phyloP scores from a whole-genome alignment of 2,888 invertebrate genomes.

The Aphidius colemani region DNA sequence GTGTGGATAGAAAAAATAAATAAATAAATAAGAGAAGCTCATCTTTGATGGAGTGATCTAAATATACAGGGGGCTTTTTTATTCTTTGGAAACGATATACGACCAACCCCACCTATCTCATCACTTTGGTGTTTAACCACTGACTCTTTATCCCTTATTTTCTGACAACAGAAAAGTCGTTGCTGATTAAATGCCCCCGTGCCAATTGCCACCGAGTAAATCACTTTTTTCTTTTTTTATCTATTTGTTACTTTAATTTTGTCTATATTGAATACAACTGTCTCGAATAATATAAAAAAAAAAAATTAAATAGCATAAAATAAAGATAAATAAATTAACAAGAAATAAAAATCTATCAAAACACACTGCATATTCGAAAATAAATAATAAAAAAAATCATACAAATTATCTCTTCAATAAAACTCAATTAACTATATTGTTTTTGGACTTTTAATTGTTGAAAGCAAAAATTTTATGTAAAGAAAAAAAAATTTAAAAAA shows the following conservation, averaged over 20 bases:
- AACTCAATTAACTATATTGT: too few relatives aligned
- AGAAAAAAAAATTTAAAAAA: neutral
- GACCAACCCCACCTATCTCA: slow-evolving; percentile 6
- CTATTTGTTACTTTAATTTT: neutral
- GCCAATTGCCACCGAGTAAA: slow-evolving; percentile 23
- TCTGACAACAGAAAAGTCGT: slow-evolving; percentile 31
- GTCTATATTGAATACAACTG: neutral
- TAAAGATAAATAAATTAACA: neutral
- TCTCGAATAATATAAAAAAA: slow-evolving; percentile 3
- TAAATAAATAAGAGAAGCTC: slow-evolving; percentile 6
- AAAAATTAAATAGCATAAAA: neutral
- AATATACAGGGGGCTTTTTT: slow-evolving; percentile 11
- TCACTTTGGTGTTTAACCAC: slow-evolving; percentile 39
- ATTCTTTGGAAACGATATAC: slow-evolving; percentile 20
- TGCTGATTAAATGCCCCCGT: slow-evolving; percentile 34
- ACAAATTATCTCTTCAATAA: too few relatives aligned
- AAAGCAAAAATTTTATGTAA: too few relatives aligned
- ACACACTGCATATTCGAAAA: slow-evolving; percentile 7
- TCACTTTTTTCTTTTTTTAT: slow-evolving; percentile 19
- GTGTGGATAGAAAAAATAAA: neutral
- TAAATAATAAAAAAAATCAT: too few relatives aligned
- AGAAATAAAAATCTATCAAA: neutral
- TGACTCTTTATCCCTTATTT: slow-evolving; percentile 32
- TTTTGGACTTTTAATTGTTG: too few relatives aligned
- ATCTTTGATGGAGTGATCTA: slow-evolving; percentile 17